Evolutionary conservation across 2,797 vertebrate genomes (phyloP), one percentile per base, ranked within the genome.

Genomic region (Pogonophryne albipinna): DNA sequence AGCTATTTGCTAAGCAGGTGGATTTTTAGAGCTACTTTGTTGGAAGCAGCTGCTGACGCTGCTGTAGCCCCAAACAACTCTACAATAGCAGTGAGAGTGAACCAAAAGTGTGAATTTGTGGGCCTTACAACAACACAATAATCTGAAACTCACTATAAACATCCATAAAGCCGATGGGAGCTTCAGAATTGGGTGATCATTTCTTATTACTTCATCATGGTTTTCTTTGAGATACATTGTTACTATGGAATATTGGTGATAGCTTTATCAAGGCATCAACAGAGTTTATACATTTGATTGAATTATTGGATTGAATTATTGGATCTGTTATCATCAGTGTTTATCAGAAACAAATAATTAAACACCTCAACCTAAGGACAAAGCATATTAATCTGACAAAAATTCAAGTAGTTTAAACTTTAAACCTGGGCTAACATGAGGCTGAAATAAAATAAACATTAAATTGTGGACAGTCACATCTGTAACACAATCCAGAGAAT

Each of bases 401-500:
- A 46, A 38, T 23, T 27, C 50, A 50, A 23, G 10, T 12, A 44
- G 53, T 59, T 74, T 20, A 53, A 62, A 63, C 19, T 59, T 74
- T 34, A 53, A 62, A 63, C 19, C 16, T 9, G 1, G 14, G 10
- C 31, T 11, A n/a, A 19, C 16, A 42, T 42, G 41, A 42, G 10
- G 23, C 34, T 38, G 34, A 38, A 7, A 38, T 38, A 38, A 38
- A 38, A 38, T 38, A 9, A 38, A 38, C 1, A 38, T 7, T 6
- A 38, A 9, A 7, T 9, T 6, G 1, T 8, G 16, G 68, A 46
- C 41, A 1, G 7, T 45, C 70, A 66, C 82, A 77, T 82, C 82
- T 64, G 71, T 76, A 83, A 46, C 76, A 71, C 72, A 53, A 73
- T 61, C 64, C 72, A 16, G 56, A 10, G 11, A 46, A 71, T 27